Conservation (phyloP, 2,113 vertebrate species). For the Tyto alba region DNA sequence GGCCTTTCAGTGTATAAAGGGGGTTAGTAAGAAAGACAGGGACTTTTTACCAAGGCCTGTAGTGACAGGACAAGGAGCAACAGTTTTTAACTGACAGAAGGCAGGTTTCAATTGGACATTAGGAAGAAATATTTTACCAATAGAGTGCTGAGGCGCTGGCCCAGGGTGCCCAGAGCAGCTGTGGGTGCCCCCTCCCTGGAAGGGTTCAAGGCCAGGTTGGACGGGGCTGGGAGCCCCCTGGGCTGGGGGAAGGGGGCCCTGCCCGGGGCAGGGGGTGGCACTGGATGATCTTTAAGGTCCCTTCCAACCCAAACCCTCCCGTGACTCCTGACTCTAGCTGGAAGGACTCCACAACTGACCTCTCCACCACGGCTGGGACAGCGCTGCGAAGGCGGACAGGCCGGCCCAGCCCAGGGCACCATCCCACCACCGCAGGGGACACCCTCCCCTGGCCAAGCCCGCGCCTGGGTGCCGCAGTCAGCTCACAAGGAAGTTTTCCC, state of each 20-base stretch:
- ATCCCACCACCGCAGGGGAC: background rate
- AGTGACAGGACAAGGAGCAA: background rate
- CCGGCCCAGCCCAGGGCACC: background rate
- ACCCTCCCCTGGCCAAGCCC: background rate
- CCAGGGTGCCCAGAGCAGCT: background rate
- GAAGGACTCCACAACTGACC: background rate
- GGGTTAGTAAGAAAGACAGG: background rate
- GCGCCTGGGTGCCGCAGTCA: fast-evolving
- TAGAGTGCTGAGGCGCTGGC: background rate
- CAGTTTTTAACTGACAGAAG: fast-evolving
- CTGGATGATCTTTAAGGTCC: background rate
- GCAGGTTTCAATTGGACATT: fast-evolving
- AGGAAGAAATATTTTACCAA: background rate
- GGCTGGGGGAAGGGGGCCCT: background rate
- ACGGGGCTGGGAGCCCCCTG: background rate
- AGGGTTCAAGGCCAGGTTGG: background rate
- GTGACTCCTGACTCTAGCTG: background rate
- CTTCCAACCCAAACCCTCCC: background rate
- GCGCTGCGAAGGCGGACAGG: background rate
- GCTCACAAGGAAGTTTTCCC: fast-evolving
- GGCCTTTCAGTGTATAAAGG: background rate
- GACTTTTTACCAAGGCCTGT: background rate
- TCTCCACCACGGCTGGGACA: background rate
- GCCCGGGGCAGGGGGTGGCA: background rate
- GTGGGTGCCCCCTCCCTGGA: background rate